Base-by-base conservation (phyloP, 2,888 invertebrate species). In the Petrophora chlorosata region DNA sequence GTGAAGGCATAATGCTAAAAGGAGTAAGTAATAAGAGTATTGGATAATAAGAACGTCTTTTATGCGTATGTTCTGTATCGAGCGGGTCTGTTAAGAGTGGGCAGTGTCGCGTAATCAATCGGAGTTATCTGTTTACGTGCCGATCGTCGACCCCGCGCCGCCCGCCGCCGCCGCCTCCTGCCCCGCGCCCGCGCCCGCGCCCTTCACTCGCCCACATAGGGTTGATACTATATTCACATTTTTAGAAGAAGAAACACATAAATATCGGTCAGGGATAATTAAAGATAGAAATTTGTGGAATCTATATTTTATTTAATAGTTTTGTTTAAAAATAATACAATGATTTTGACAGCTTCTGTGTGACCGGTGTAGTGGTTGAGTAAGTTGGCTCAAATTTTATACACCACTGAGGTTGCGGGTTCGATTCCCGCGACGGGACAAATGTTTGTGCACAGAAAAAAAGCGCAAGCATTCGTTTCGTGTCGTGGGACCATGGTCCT, bases 121-220 rank as follows among this genome's bases (percentile, higher is more conserved):
- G 69, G 65, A 77, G 76, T 81, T 85, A 85, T 85, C 85, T 82
- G 79, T 82, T 79, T 76, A 78, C 74, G 72, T 66, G 66, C 61
- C 61, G 82, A 73, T 73, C 83, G 72, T 70, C 75, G 82, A 83
- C 81, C 83, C 67, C 76, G 58, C 46, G 61, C 41, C 61, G 64
- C 48, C 61, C 46, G 61, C 41, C 61, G 64, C 48, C 61, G 41
- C 63, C 44, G 25, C 56, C 48, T 30, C 49, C 51, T 38, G 42
- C 38, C 47, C 33, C 47, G 40, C 50, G 48, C 62, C 63, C 48
- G 35, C 56, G 52, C 39, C 49, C 49, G 44, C 49, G 32, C 49
- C 40, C 52, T 55, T 50, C 51, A 55, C 41, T 46, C 51, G 42
- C 50, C 43, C 26, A 16, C 13, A 12, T 43, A 59, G 59, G 56